Conservation (phyloP, 2,888 invertebrate species). For the Rotaria socialis region DNA sequence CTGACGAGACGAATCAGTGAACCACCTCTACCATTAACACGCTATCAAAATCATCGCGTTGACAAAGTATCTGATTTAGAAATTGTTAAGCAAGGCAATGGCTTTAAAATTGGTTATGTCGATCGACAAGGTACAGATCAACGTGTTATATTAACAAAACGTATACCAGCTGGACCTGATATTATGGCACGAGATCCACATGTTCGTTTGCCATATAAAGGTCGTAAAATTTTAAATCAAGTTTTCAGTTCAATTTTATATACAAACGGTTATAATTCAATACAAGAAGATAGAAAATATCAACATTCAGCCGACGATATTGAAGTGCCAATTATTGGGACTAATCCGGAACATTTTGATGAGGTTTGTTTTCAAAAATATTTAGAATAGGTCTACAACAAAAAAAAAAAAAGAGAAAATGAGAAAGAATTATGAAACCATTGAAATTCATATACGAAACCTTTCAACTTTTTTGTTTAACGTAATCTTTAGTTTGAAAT, state of each 20-base stretch:
- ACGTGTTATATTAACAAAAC: slow-evolving; percentile 29
- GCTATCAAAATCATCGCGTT: slow-evolving; percentile 3
- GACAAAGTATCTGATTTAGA: slow-evolving; percentile 23
- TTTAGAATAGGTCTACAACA: too few species aligned
- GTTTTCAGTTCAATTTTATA: neutral
- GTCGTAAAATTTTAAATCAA: slow-evolving; percentile 25
- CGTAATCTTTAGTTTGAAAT: too few species aligned
- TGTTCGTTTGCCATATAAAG: slow-evolving; percentile 34
- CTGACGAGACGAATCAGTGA: neutral
- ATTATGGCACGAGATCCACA: slow-evolving; percentile 12
- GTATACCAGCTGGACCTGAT: neutral
- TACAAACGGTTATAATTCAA: neutral
- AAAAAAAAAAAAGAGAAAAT: neutral
- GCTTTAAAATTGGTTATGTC: slow-evolving; percentile 33
- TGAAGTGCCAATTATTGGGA: neutral
- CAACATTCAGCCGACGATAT: neutral
- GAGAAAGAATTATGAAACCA: neutral
- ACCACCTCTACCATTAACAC: neutral
- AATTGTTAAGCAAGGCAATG: slow-evolving; percentile 22
- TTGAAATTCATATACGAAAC: neutral
- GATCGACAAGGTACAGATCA: slow-evolving; percentile 35
- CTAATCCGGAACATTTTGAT: slow-evolving; percentile 29
- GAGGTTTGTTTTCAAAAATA: neutral
- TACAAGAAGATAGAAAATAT: slow-evolving; percentile 33
- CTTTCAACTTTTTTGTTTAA: too few species aligned